Evolutionary conservation across 2,113 vertebrate species (phyloP).

Genomic region (Scortum barcoo): DNA sequence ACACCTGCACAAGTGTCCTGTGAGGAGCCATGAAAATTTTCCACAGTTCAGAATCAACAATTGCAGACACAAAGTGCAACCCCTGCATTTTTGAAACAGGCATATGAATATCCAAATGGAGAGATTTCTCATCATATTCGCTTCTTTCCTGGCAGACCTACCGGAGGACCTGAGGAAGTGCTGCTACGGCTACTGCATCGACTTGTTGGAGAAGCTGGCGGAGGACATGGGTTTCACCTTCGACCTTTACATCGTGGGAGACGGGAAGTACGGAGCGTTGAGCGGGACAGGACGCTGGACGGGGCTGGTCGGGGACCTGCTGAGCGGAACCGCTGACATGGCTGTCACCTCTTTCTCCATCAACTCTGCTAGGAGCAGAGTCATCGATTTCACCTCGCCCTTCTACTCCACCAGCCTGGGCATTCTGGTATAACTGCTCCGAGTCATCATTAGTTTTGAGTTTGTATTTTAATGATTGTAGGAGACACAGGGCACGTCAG

Average conservation of each 20-base stretch:
- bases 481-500: not conserved
- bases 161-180: constrained; percentile 87
- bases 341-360: constrained; percentile 97
- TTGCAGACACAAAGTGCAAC: constrained; percentile 26
- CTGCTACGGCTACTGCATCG: constrained; percentile 97
- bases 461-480: constrained; percentile 39
- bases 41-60: constrained; percentile 12
- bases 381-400: constrained; percentile 97
- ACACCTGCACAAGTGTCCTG: constrained; percentile 12
- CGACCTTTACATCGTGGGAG: constrained; percentile 95
- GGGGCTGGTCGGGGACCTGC: constrained; percentile 93
- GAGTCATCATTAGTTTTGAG: constrained; percentile 35
- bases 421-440: constrained; percentile 84
- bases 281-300: constrained; percentile 91
- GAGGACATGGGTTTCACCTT: constrained; percentile 94
- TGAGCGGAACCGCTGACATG: constrained; percentile 92
- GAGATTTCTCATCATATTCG: constrained; percentile 33
- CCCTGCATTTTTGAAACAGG: constrained; percentile 25
- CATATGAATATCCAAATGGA: not conserved
- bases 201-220: constrained; percentile 92
- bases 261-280: constrained; percentile 92
- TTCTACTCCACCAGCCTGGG: constrained; percentile 99
- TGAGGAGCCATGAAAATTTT: constrained; percentile 40
- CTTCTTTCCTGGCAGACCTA: constrained; percentile 58
- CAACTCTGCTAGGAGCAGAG: constrained; percentile 93